These are phyloP conservation scores for Loriculus beryllinus DNA, from an alignment of 2,797 vertebrate species.

Conservation along the genomic window DNA sequence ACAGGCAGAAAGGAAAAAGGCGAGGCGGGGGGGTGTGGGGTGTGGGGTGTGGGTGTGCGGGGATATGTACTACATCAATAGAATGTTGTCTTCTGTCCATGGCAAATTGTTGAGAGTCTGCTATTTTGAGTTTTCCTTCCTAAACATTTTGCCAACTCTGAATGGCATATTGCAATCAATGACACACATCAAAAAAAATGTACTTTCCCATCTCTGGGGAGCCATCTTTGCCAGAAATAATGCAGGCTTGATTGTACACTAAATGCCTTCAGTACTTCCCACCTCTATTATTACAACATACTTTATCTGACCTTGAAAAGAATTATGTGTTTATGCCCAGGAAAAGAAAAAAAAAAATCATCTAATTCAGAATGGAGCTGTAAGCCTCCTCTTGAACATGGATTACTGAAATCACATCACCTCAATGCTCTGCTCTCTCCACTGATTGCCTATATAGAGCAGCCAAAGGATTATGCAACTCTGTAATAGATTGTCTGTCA, in stretches of 20 bases:
- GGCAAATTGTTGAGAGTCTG: neutral
- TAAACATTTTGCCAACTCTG: neutral
- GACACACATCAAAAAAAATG: neutral
- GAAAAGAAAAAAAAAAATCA: neutral
- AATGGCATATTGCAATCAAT: neutral
- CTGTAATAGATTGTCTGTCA: neutral
- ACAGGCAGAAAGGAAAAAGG: neutral
- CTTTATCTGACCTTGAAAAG: constrained; percentile 48
- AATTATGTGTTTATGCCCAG: constrained; percentile 2
- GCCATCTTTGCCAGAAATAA: neutral
- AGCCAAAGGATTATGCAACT: constrained; percentile 41
- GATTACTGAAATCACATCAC: constrained; percentile 51
- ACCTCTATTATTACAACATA: neutral
- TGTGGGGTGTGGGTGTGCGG: too few relatives aligned
- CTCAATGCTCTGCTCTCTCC: constrained; percentile 22
- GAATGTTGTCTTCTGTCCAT: neutral
- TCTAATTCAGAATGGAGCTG: neutral
- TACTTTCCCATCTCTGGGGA: neutral
- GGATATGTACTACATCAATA: neutral
- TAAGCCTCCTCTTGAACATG: constrained; percentile 17
- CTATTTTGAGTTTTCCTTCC: neutral
- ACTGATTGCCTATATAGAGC: neutral
- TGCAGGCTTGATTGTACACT: neutral
- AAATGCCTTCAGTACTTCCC: neutral
- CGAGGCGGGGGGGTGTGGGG: too few relatives aligned